These are phyloP conservation scores for Xestia xanthographa DNA, from an alignment of 2,888 invertebrate species.

Conservation along the genomic window DNA sequence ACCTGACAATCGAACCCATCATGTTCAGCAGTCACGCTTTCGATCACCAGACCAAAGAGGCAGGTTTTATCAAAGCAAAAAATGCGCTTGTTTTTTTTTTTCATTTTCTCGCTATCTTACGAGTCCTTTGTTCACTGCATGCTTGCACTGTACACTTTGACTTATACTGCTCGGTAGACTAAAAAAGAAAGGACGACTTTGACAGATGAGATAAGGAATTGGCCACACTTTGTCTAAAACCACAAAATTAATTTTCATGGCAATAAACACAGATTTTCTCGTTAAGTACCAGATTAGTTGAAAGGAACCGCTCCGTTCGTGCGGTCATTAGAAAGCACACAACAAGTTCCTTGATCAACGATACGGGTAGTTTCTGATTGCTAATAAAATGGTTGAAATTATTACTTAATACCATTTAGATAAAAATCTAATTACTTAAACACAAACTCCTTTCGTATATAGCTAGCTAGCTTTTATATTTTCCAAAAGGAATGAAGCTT, in stretches of 20 bases:
- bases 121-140: slow-evolving; percentile 14
- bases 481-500: background rate
- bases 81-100: background rate
- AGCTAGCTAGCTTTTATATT: background rate
- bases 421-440: slow-evolving; percentile 10
- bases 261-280: background rate
- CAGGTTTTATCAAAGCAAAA: background rate
- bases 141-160: too few relatives aligned
- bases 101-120: background rate
- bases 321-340: slow-evolving; percentile 42
- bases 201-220: slow-evolving; percentile 7
- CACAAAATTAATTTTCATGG: background rate
- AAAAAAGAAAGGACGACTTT: background rate
- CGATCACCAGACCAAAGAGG: background rate
- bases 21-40: background rate
- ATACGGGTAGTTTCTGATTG: slow-evolving; percentile 31
- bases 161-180: too few relatives aligned
- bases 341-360: slow-evolving; percentile 46
- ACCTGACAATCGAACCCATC: background rate
- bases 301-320: slow-evolving; percentile 22
- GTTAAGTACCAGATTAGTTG: background rate
- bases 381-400: slow-evolving; percentile 33
- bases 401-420: slow-evolving; percentile 18
- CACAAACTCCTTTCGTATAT: slow-evolving; percentile 1
- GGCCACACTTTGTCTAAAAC: background rate